These are phyloP conservation scores for Torymus texanus DNA, from an alignment of 2,888 invertebrate species.

Conservation along the genomic window DNA sequence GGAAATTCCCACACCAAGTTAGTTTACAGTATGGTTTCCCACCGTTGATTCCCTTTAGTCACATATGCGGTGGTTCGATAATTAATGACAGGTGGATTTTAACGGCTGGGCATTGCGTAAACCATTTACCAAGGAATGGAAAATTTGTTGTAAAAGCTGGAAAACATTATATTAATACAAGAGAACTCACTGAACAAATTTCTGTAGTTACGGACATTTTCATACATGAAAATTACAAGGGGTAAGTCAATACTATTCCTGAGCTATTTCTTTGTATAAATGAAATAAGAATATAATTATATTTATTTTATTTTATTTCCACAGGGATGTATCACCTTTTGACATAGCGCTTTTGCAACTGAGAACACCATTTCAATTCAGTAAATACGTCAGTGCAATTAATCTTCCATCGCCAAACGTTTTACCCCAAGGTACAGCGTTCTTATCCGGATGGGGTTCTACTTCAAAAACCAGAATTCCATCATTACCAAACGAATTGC, in stretches of 20 bases:
- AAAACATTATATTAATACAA: constrained; percentile 55
- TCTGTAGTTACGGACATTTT: constrained; percentile 65
- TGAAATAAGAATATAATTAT: constrained; percentile 53
- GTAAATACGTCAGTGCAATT: constrained; percentile 69
- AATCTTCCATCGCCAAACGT: constrained; percentile 65
- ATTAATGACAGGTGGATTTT: constrained; percentile 56
- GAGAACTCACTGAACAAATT: constrained; percentile 69
- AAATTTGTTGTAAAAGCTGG: constrained; percentile 64
- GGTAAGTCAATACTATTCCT: too few relatives aligned
- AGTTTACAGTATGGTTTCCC: constrained; percentile 71
- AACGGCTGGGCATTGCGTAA: constrained; percentile 70
- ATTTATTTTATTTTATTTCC: constrained; percentile 61
- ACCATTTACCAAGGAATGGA: constrained; percentile 63
- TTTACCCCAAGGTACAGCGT: not conserved
- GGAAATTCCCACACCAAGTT: constrained; percentile 75
- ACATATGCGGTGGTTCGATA: constrained; percentile 73
- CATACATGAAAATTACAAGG: constrained; percentile 64
- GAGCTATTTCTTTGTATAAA: too few relatives aligned
- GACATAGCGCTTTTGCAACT: constrained; percentile 77
- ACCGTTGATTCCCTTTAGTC: constrained; percentile 34
- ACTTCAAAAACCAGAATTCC: not conserved
- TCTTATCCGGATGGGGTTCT: constrained; percentile 1
- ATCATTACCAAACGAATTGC: not conserved
- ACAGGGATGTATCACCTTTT: constrained; percentile 70
- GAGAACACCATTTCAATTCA: constrained; percentile 64